These are phyloP conservation scores for Aelia acuminata DNA, from an alignment of 2,888 invertebrate genomes.

Conservation along the genomic window DNA sequence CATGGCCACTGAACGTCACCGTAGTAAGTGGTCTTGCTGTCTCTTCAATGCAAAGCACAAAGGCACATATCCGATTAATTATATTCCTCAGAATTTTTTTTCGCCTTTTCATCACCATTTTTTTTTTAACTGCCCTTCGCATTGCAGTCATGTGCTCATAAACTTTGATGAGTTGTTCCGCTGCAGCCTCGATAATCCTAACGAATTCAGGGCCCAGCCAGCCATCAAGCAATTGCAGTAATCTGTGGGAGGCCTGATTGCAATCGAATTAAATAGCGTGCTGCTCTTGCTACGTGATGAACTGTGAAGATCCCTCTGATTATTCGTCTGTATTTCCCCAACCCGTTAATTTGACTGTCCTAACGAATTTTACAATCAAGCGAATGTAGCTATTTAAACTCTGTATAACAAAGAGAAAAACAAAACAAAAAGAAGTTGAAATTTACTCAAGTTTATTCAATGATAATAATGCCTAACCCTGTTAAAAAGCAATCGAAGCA, in stretches of 20 bases:
- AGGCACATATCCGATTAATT: not conserved
- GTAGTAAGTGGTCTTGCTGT: not conserved
- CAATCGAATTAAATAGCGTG: constrained; percentile 34
- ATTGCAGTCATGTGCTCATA: constrained; percentile 1
- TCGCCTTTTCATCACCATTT: not conserved
- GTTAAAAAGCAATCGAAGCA: not conserved
- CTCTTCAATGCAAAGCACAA: not conserved
- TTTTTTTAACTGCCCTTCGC: not conserved
- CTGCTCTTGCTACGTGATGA: constrained; percentile 12
- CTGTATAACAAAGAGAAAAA: not conserved
- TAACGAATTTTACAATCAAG: constrained; percentile 31
- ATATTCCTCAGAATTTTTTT: not conserved
- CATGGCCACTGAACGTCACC: not conserved
- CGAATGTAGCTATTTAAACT: not conserved
- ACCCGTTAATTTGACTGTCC: constrained; percentile 40
- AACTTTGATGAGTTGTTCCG: not conserved
- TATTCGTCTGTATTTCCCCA: constrained; percentile 16
- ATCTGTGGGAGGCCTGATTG: not conserved
- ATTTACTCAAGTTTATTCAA: not conserved
- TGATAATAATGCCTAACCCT: not conserved
- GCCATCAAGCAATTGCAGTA: constrained; percentile 33
- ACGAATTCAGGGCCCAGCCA: not conserved
- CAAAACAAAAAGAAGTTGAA: not conserved
- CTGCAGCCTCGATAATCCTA: not conserved
- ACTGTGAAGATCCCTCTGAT: constrained; percentile 16